Base-by-base conservation (phyloP, 2,888 invertebrate species). In the Cryptocephalus primarius region DNA sequence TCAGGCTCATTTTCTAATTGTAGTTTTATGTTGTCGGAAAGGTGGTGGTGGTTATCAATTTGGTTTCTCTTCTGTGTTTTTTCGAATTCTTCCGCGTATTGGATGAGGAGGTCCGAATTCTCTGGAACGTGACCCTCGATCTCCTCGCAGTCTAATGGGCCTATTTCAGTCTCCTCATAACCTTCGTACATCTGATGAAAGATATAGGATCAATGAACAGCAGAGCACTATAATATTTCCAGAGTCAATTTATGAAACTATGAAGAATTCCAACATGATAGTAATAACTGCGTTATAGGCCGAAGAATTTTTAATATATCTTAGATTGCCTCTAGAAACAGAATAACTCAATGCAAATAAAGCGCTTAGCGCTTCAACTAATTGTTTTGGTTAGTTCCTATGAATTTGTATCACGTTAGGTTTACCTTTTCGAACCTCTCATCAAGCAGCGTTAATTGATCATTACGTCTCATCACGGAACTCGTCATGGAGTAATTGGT, bases 401-500 rank as follows among this genome's bases (percentile, higher is more conserved):
- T 22, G 22, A 22, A 22, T 4, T 22, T 6, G 22, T 6, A 4
- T 6, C 6, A 22, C 3, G 22, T 22, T 22, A 22, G 22, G 22
- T 14, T 9, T 46, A 87, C 85, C 73, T 84, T 82, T 70, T 95
- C 95, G 73, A 95, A 96, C 56, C 84, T 76, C 58, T 88, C 83
- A 71, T 96, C 96, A 0, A 95, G 70, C 11, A 90, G 66, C 0
- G 83, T 75, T 0, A 95, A 74, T 8, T 90, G 87, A 44, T 90
- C 80, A 69, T 90, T 93, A 45, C 95, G 77, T 11, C 79, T 73
- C 22, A 95, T 87, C 1, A 93, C 87, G 55, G 92, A 93, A 32
- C 93, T 93, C 0, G 87, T 85, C 85, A 95, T 86, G 0, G 94
- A 94, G 69, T 94, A 95, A 59, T 88, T 85, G 0, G 95, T 93